Evolutionary conservation across 2,888 invertebrate genomes (phyloP).

Genomic region (Dicranocentrus wangi): DNA sequence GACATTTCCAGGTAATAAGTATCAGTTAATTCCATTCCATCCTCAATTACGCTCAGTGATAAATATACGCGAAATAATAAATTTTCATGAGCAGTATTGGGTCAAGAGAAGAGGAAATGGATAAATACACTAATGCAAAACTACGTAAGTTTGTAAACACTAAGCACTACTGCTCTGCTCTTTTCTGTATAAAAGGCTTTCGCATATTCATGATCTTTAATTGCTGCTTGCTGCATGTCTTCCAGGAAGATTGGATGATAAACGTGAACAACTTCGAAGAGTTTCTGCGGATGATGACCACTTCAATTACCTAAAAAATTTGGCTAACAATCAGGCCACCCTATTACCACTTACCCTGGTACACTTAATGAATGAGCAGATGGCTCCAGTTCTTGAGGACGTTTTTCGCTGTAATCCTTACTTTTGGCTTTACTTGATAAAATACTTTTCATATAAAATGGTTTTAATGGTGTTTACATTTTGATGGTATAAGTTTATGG

Average conservation of each 20-base stretch:
- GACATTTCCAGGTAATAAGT: constrained; percentile 60
- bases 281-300: constrained; percentile 62
- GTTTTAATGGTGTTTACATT: background rate
- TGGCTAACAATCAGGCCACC: constrained; percentile 62
- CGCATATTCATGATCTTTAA: too few relatives aligned
- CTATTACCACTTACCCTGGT: constrained; percentile 64
- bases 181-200: too few relatives aligned
- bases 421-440: background rate
- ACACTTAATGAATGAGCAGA: constrained; percentile 56
- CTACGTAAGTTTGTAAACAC: constrained; percentile 34
- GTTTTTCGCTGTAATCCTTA: constrained; percentile 60
- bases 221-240: too few relatives aligned
- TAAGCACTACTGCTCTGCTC: too few relatives aligned
- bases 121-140: constrained; percentile 48
- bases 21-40: constrained; percentile 15
- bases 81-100: constrained; percentile 60
- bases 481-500: constrained; percentile 61
- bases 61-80: too few relatives aligned
- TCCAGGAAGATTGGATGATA: constrained; percentile 44
- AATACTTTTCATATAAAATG: background rate
- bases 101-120: constrained; percentile 57
- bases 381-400: constrained; percentile 60
- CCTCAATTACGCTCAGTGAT: too few relatives aligned
- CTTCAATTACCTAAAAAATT: constrained; percentile 63
- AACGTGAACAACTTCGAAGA: constrained; percentile 43